Base-by-base conservation (phyloP, 2,113 vertebrate genomes). In the Ictidomys tridecemlineatus region DNA sequence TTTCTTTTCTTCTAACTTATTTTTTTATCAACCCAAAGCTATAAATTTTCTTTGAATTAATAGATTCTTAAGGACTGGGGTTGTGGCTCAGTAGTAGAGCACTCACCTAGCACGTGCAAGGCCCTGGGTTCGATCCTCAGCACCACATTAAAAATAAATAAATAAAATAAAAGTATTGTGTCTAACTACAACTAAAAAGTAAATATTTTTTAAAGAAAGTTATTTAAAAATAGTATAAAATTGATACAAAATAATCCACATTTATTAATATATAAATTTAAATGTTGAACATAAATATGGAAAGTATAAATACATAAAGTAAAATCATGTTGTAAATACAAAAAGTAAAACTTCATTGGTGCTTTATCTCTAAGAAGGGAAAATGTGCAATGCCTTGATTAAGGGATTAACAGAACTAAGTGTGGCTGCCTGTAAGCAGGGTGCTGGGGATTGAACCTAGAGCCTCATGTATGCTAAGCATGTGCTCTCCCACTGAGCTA, bases 1-100 rank as follows among this genome's bases (percentile, higher is more conserved):
- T 78, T 83, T 69, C 80, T 74, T 94, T 48, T 80, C 51, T 58
- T 58, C 56, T 58, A 58, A 58, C 16, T 58, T n/a, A 91, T 80
- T 94, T 48, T 80, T 32, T 42, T 86, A 51, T 67, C 39, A 74
- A 80, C 32, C 67, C n/a, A 67, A 53, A 34, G 9, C 32, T 74
- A 67, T 48, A 56, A 4, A 79, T 67, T 92, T 89, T 85, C 48
- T 93, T 65, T 70, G 39, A 93, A 78, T 53, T 85, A 89, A 56
- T 37, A 79, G 79, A 22, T 73, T 37, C 90, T 67, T 96, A 45
- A 45, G 45, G 45, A 8, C 45, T 45, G 45, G 45, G 45, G 45
- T 45, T 45, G 45, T 45, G 45, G 8, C 45, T 45, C 45, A 45
- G 45, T 45, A 45, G 45, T 45, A 45, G 45, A 45, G 45, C 1